Conservation (phyloP, 2,113 vertebrate species). For the Gadus macrocephalus region DNA sequence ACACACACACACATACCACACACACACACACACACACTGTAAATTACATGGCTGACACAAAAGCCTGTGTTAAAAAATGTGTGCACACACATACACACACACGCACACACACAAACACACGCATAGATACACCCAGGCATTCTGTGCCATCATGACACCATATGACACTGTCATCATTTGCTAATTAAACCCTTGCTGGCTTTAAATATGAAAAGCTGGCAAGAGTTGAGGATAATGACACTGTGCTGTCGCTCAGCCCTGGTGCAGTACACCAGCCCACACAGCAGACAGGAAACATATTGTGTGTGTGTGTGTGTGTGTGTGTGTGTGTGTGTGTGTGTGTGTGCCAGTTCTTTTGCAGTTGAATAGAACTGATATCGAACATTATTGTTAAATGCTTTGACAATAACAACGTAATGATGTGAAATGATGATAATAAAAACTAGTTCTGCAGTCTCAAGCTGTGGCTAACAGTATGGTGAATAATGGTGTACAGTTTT, state of each 20-base stretch:
- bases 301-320: slow-evolving; percentile 22
- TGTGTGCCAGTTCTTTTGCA: too few relatives aligned
- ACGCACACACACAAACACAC: slow-evolving; percentile 7
- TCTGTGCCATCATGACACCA: slow-evolving; percentile 88
- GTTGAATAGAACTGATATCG: too few relatives aligned
- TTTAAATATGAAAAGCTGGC: slow-evolving; percentile 95
- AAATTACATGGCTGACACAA: too few relatives aligned
- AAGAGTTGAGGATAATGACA: slow-evolving; percentile 76
- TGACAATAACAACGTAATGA: too few relatives aligned
- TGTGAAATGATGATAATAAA: too few relatives aligned
- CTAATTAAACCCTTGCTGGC: slow-evolving; percentile 95
- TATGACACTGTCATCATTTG: slow-evolving; percentile 97
- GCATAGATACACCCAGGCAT: slow-evolving; percentile 19
- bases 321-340: slow-evolving; percentile 19
- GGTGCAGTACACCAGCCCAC: slow-evolving; percentile 59
- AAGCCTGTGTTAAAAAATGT: too few relatives aligned
- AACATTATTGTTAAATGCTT: too few relatives aligned
- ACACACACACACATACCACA: not conserved
- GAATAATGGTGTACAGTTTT: slow-evolving; percentile 11
- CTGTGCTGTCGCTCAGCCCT: slow-evolving; percentile 70
- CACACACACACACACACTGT: slow-evolving; percentile 2
- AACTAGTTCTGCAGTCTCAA: too few relatives aligned
- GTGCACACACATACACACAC: slow-evolving; percentile 3
- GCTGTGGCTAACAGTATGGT: too few relatives aligned
- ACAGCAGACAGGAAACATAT: slow-evolving; percentile 61